These are phyloP conservation scores for Ptyas mucosa DNA, from an alignment of 2,113 vertebrate species.

Conservation along the genomic window DNA sequence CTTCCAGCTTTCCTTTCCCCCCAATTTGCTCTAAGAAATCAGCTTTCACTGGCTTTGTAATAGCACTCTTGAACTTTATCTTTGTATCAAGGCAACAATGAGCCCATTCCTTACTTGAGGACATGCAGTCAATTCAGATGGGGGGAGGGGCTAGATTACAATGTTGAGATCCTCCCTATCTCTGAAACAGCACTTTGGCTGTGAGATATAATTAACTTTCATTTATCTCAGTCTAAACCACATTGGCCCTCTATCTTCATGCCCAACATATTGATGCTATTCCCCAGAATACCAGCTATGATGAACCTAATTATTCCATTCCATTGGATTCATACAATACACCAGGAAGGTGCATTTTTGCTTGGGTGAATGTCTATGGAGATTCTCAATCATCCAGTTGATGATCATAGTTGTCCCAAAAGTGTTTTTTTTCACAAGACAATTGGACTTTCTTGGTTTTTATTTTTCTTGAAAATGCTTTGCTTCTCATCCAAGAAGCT, in stretches of 20 bases:
- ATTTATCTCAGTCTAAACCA: not conserved
- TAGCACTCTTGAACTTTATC: not conserved
- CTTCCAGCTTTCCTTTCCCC: not conserved
- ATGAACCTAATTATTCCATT: not conserved
- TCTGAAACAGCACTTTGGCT: not conserved
- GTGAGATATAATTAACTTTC: not conserved
- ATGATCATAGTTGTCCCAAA: not conserved
- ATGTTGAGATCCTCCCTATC: not conserved
- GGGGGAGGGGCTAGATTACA: not conserved
- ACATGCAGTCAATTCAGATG: not conserved
- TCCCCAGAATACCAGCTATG: not conserved
- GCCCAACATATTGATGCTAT: not conserved
- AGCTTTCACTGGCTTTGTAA: not conserved
- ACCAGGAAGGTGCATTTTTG: not conserved
- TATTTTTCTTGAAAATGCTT: not conserved
- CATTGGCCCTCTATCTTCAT: not conserved
- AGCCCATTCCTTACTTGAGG: not conserved
- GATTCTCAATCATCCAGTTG: not conserved
- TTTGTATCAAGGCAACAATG: not conserved
- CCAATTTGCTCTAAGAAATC: not conserved
- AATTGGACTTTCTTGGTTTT: not conserved
- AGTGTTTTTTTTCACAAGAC: not conserved
- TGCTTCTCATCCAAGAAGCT: not conserved
- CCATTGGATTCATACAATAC: not conserved
- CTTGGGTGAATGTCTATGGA: not conserved